Evolutionary conservation across 2,888 invertebrate species (phyloP).

Genomic region (Leptogaster cylindrica): DNA sequence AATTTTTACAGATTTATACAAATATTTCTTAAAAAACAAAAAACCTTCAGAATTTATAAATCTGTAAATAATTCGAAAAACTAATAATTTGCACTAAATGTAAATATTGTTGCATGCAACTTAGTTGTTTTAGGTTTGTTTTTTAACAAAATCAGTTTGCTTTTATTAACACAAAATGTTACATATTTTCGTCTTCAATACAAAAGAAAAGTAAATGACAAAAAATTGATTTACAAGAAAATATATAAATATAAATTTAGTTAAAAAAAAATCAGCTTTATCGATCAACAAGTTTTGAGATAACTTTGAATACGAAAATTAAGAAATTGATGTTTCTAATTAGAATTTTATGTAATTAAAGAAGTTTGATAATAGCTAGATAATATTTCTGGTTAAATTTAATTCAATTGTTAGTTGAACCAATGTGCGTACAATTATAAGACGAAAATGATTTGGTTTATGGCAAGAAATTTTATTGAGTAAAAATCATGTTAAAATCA

Average conservation of each 20-base stretch:
- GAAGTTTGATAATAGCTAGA: slow-evolving; percentile 24
- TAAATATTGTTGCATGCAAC: too few relatives aligned
- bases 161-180: too few relatives aligned
- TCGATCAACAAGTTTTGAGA: too few relatives aligned
- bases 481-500: too few relatives aligned
- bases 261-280: slow-evolving; percentile 21
- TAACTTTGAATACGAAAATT: slow-evolving; percentile 62
- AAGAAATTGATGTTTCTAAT: slow-evolving; percentile 44
- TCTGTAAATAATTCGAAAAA: too few relatives aligned
- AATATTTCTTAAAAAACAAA: too few relatives aligned
- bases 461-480: too few relatives aligned
- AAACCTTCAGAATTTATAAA: too few relatives aligned
- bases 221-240: slow-evolving; percentile 15
- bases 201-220: slow-evolving; percentile 20
- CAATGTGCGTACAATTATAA: slow-evolving; percentile 9
- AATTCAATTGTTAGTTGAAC: slow-evolving; percentile 33
- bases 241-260: slow-evolving; percentile 17
- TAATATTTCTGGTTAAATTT: slow-evolving; percentile 29
- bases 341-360: slow-evolving; percentile 35
- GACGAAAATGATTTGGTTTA: slow-evolving; percentile 28
- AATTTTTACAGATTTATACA: too few relatives aligned
- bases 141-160: slow-evolving; percentile 5
- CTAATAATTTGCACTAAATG: slow-evolving; percentile 1
- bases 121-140: too few relatives aligned
- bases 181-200: slow-evolving; percentile 48